Evolutionary conservation across 2,888 invertebrate genomes (phyloP).

Genomic region (Allophyes oxyacanthae): DNA sequence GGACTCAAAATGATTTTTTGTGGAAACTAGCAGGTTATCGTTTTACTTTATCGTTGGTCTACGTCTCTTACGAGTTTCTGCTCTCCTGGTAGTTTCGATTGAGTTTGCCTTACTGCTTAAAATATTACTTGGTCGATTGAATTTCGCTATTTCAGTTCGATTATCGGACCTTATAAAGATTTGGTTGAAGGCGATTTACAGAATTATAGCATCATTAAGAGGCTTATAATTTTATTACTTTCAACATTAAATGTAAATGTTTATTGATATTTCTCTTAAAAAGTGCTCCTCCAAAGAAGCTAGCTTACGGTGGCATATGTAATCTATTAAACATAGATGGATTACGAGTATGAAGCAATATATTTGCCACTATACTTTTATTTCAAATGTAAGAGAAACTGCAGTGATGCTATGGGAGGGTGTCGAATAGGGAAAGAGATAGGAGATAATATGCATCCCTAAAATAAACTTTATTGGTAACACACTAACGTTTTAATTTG

Average conservation of each 20-base stretch:
- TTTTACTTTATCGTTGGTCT: constrained; percentile 52
- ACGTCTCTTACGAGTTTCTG: constrained; percentile 49
- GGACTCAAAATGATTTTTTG: constrained; percentile 57
- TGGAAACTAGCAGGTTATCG: constrained; percentile 53
- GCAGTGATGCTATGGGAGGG: constrained; percentile 4
- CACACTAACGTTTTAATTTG: not conserved
- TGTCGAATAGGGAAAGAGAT: constrained; percentile 2
- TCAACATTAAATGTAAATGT: too few relatives aligned
- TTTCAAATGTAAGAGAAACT: constrained; percentile 20
- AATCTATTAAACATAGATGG: not conserved
- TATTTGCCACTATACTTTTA: not conserved
- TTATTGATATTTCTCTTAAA: not conserved
- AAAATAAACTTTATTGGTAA: constrained; percentile 6
- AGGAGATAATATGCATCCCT: not conserved
- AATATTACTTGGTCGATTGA: constrained; percentile 49
- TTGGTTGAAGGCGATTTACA: constrained; percentile 15
- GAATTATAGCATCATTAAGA: too few relatives aligned
- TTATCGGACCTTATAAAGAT: constrained; percentile 13
- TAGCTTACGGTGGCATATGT: not conserved
- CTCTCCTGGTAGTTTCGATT: constrained; percentile 35
- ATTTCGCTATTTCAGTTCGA: constrained; percentile 37
- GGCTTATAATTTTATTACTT: too few relatives aligned
- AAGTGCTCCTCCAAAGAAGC: not conserved
- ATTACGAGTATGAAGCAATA: not conserved
- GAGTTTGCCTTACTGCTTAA: constrained; percentile 33